phyloP scores from a whole-genome alignment of 2,113 vertebrate species.

The Xyliphius kryptos region DNA sequence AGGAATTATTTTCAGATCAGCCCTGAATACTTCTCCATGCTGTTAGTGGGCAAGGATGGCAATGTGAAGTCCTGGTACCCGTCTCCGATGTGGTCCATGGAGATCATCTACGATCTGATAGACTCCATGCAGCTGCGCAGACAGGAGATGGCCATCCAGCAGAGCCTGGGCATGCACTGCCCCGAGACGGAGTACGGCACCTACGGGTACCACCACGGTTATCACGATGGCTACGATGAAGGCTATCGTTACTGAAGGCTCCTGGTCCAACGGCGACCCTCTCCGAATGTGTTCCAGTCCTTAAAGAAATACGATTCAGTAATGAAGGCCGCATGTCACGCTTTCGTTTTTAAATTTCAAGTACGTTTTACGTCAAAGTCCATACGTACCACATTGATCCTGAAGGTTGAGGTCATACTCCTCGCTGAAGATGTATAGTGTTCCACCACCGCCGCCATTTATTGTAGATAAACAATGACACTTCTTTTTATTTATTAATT shows the following conservation, averaged over 20 bases:
- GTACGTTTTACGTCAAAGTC: no score
- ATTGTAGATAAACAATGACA: constrained; percentile 56
- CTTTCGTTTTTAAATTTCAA: constrained; percentile 10
- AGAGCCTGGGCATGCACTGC: constrained; percentile 93
- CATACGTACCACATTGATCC: constrained; percentile 16
- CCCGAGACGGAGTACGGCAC: constrained; percentile 93
- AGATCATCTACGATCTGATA: constrained; percentile 92
- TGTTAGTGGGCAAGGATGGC: constrained; percentile 94
- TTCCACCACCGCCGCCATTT: constrained; percentile 42
- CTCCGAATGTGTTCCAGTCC: constrained; percentile 23
- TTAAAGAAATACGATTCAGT: not conserved
- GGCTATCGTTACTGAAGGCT: constrained; percentile 21
- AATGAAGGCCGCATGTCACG: constrained; percentile 7
- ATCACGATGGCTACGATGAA: constrained; percentile 85
- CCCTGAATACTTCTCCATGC: constrained; percentile 97
- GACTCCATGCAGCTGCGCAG: constrained; percentile 98
- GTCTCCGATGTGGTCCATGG: constrained; percentile 98
- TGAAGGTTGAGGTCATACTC: not conserved
- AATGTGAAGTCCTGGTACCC: constrained; percentile 99
- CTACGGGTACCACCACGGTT: constrained; percentile 92
- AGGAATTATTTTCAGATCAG: constrained; percentile 98
- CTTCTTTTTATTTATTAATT: constrained; percentile 68
- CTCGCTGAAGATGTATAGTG: constrained; percentile 13
- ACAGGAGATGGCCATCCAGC: constrained; percentile 98
- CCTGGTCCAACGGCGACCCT: constrained; percentile 5